Evolutionary conservation across 2,113 vertebrate genomes (phyloP).

Genomic region (Parus major): DNA sequence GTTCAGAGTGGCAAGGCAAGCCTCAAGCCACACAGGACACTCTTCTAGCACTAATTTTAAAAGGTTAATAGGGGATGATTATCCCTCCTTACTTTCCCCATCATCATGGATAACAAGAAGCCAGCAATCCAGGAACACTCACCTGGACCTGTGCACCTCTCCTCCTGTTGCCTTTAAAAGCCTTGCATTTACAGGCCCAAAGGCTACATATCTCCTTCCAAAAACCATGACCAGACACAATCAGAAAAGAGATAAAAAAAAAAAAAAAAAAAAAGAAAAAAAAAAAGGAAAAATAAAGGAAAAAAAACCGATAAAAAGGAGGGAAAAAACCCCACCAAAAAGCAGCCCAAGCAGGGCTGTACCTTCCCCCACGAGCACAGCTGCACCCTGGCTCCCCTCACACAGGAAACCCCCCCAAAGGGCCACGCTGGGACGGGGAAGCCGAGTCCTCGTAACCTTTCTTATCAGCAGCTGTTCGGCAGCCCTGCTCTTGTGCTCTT

Average conservation of each 20-base stretch:
- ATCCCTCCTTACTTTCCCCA: background rate
- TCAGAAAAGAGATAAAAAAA: background rate
- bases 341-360: background rate
- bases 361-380: background rate
- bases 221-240: background rate
- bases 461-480: background rate
- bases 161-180: rapidly evolving
- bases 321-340: background rate
- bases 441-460: background rate
- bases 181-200: background rate
- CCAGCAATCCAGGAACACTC: background rate
- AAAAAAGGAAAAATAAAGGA: too few species aligned
- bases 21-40: rapidly evolving
- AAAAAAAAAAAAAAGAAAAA: too few species aligned
- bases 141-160: background rate
- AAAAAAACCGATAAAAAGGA: too few species aligned
- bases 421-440: background rate
- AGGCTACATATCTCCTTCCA: too few species aligned
- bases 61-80: background rate
- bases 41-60: background rate
- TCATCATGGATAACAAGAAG: too few species aligned
- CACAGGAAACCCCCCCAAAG: constrained; percentile 57
- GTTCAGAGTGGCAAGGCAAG: background rate
- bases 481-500: background rate
- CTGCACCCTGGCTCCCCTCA: background rate